A percentile compares a stretch with the other conserved stretches of the same genome.
These are phyloP conservation scores for Mycalesis mineus DNA, from an alignment of 2,888 invertebrate genomes.

Conservation along the genomic window DNA sequence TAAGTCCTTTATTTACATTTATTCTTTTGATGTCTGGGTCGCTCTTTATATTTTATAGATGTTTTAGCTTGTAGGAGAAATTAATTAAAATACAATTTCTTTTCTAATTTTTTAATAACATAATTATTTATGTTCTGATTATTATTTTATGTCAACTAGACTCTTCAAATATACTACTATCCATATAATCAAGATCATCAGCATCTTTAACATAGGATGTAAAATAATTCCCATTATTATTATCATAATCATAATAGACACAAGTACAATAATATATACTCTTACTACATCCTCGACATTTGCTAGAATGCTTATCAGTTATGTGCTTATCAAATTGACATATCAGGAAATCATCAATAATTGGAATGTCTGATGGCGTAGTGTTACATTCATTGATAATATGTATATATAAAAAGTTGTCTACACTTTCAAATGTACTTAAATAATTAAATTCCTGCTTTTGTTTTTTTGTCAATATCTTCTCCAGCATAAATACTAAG, in stretches of 20 bases:
- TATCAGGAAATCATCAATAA: conserved; percentile 49
- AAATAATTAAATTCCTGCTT: conserved; percentile 88
- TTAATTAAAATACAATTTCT: neutral
- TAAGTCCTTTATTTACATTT: no score
- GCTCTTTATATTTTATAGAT: no score
- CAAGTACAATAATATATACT: conserved; percentile 63
- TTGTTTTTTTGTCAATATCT: conserved; percentile 83
- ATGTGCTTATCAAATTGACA: conserved; percentile 65
- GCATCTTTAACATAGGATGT: conserved; percentile 48
- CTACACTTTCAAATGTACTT: conserved; percentile 81
- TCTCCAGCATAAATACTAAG: conserved; percentile 96
- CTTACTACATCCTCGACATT: conserved; percentile 63
- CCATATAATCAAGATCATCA: conserved; percentile 63
- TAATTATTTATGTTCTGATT: neutral
- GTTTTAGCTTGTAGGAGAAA: no score
- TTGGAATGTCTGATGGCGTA: conserved; percentile 40
- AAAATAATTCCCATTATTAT: conserved; percentile 57
- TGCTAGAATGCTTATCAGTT: conserved; percentile 58
- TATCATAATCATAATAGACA: conserved; percentile 51
- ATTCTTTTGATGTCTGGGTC: no score
- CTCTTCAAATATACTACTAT: conserved; percentile 63
- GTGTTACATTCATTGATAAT: conserved; percentile 53
- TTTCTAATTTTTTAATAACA: neutral
- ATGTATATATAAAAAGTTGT: conserved; percentile 82
- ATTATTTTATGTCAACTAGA: conserved; percentile 24